Percentiles rank a stretch among this genome's conserved stretches.
These are phyloP conservation scores for Drosophila borborema DNA, from an alignment of 2,888 invertebrate species.

Conservation along the genomic window DNA sequence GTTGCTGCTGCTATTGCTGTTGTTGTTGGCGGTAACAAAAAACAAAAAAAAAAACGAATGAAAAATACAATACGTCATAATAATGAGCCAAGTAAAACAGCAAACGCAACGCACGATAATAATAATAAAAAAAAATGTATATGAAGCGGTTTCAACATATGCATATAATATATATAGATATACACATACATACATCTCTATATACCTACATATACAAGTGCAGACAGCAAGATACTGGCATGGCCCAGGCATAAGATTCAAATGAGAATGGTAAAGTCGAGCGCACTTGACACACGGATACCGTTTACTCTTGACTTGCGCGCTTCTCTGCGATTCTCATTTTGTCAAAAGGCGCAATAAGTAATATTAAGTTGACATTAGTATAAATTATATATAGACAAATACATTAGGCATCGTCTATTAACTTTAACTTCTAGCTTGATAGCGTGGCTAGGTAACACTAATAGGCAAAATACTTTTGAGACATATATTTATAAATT, in stretches of 20 bases:
- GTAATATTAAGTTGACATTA: neutral
- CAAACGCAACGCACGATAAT: conserved; percentile 49
- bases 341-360: neutral
- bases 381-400: neutral
- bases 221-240: conserved; percentile 42
- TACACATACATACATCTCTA: neutral
- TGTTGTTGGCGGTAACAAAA: conserved; percentile 18
- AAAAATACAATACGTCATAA: conserved; percentile 68
- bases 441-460: neutral
- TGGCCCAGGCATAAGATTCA: conserved; percentile 31
- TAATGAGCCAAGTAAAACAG: conserved; percentile 64
- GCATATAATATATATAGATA: conserved; percentile 8
- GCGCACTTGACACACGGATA: conserved; percentile 11
- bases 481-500: neutral
- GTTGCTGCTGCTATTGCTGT: conserved; percentile 7
- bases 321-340: conserved; percentile 1
- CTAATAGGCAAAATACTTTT: neutral
- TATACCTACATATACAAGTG: conserved; percentile 37
- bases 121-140: conserved; percentile 36
- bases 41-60: conserved; percentile 6
- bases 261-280: conserved; percentile 4
- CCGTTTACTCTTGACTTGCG: conserved; percentile 4
- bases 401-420: neutral
- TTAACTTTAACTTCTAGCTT: neutral
- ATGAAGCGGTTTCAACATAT: conserved; percentile 52